Percentiles rank a stretch among this genome's conserved stretches.
Conservation (phyloP, 2,888 invertebrate genomes). For the Tetranychus piercei region DNA sequence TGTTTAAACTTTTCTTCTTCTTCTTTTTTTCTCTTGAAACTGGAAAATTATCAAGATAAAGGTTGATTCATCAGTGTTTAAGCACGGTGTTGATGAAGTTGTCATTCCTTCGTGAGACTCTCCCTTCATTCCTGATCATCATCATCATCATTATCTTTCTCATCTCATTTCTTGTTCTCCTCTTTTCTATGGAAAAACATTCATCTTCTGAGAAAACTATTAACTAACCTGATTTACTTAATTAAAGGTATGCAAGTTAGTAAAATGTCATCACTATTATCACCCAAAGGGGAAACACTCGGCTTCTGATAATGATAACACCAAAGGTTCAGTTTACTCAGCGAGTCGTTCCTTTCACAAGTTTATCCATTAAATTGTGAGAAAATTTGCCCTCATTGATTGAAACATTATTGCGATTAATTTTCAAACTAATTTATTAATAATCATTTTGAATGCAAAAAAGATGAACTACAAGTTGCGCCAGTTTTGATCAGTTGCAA, state of each 20-base stretch:
- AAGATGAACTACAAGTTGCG: background rate
- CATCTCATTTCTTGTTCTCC: background rate
- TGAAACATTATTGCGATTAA: no score
- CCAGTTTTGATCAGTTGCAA: background rate
- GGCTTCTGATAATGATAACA: background rate
- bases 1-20: background rate
- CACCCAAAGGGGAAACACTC: background rate
- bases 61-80: background rate
- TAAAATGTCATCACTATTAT: background rate
- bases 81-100: background rate
- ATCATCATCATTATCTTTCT: background rate
- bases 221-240: constrained; percentile 1
- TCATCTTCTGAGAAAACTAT: background rate
- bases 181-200: background rate
- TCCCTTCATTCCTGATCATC: background rate
- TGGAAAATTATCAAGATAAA: no score
- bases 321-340: background rate
- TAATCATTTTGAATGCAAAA: background rate
- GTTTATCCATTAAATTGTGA: no score
- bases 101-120: background rate
- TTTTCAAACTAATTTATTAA: background rate
- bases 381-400: no score
- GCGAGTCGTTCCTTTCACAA: no score
- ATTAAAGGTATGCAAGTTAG: background rate
- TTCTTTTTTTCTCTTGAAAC: background rate